Percentiles rank a stretch among this genome's conserved stretches.
Conservation (phyloP, 2,797 vertebrate species). For the Benthosema pterotum region DNA sequence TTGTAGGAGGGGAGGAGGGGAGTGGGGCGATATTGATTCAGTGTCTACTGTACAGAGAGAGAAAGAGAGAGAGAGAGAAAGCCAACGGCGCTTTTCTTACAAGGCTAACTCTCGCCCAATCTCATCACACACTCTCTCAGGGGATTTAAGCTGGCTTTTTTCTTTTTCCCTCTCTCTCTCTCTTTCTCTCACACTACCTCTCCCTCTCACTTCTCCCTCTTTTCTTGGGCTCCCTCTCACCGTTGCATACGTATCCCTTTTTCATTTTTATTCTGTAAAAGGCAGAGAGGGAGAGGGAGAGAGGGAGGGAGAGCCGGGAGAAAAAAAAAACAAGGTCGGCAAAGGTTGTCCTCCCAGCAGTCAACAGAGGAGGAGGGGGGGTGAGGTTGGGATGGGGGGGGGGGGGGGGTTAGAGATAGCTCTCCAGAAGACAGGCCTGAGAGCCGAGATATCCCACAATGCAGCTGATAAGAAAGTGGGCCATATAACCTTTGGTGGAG, state of each 20-base stretch:
- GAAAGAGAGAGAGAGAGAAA: slow-evolving; percentile 31
- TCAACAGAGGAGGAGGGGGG: slow-evolving; percentile 52
- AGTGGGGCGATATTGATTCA: slow-evolving; percentile 74
- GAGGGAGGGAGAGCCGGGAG: neutral
- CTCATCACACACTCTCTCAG: slow-evolving; percentile 72
- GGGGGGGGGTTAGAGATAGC: slow-evolving; percentile 67
- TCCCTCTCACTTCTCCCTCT: neutral
- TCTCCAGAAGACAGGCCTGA: slow-evolving; percentile 71
- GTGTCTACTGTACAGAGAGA: slow-evolving; percentile 73
- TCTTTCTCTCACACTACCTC: neutral
- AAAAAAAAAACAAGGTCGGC: slow-evolving; percentile 75
- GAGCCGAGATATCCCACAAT: slow-evolving; percentile 82
- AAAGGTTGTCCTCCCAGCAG: slow-evolving; percentile 71
- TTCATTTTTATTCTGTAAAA: slow-evolving; percentile 77
- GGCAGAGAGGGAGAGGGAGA: slow-evolving; percentile 32
- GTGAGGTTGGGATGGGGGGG: neutral
- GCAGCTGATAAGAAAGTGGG: slow-evolving; percentile 88
- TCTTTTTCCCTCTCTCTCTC: slow-evolving; percentile 36
- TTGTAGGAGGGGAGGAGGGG: slow-evolving; percentile 46
- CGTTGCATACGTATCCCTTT: slow-evolving; percentile 66
- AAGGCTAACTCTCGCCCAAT: slow-evolving; percentile 75
- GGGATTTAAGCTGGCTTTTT: slow-evolving; percentile 54
- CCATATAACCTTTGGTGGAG: slow-evolving; percentile 75
- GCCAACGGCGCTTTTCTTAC: slow-evolving; percentile 71
- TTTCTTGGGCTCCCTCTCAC: slow-evolving; percentile 17